Conservation (phyloP, 2,888 invertebrate species). For the Epistrophe grossulariae region DNA sequence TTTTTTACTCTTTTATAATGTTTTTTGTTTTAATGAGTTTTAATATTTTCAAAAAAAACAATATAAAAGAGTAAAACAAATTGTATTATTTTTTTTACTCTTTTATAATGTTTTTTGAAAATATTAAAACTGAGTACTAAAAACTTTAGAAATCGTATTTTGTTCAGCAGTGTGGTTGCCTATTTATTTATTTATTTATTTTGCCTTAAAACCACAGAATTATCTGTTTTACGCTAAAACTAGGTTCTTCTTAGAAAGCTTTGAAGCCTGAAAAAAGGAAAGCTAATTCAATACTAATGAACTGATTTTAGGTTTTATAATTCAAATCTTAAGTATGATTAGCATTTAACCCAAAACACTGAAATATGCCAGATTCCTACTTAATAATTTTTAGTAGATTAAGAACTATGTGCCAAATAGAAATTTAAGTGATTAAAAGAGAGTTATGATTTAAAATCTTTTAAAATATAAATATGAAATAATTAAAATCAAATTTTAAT, state of each 20-base stretch:
- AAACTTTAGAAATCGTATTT: no score
- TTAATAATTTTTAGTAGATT: constrained; percentile 3
- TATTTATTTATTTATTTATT: no score
- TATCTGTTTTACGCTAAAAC: constrained; percentile 32
- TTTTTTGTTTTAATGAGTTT: no score
- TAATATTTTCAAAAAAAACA: no score
- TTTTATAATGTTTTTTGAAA: no score
- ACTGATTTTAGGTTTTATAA: constrained; percentile 28
- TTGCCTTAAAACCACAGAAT: no score
- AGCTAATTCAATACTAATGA: constrained; percentile 48
- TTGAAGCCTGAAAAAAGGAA: constrained; percentile 33
- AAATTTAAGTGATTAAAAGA: constrained; percentile 21
- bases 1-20: no score
- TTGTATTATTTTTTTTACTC: no score
- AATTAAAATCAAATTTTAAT: constrained; percentile 24
- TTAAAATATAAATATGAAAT: neutral
- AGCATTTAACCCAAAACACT: constrained; percentile 46
- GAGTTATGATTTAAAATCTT: neutral
- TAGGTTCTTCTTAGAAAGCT: constrained; percentile 30
- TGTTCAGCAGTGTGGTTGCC: no score
- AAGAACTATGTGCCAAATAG: neutral
- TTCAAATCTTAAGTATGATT: neutral
- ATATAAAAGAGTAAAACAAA: no score
- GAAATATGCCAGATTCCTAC: constrained; percentile 8
- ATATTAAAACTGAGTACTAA: no score